Conservation (phyloP, 2,888 invertebrate species). For the Eupithecia pulchellata region DNA sequence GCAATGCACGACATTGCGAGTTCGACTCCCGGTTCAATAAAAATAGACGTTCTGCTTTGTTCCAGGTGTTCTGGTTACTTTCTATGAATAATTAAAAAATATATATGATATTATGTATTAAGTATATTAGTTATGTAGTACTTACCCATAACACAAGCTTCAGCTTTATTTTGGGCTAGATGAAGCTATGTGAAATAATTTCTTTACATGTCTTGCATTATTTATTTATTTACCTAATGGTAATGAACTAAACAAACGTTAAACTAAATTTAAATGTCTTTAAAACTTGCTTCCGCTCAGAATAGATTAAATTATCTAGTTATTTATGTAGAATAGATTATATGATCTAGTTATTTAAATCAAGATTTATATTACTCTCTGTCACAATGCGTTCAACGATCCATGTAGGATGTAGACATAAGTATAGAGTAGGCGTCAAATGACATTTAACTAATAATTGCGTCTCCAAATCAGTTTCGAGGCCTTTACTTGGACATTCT, state of each 20-base stretch:
- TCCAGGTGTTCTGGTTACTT: neutral
- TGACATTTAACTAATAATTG: conserved; percentile 20
- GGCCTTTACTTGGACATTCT: conserved; percentile 16
- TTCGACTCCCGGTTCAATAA: neutral
- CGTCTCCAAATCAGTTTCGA: conserved; percentile 21
- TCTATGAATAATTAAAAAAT: neutral
- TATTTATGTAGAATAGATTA: conserved; percentile 23
- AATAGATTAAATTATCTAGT: conserved; percentile 26
- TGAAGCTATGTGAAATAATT: neutral
- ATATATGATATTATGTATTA: no score
- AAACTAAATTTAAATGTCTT: neutral
- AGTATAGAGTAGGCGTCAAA: conserved; percentile 24
- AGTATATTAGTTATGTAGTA: neutral
- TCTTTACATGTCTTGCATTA: neutral
- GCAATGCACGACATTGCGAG: neutral
- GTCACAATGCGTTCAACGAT: conserved; percentile 11
- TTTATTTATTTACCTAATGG: neutral
- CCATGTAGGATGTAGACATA: conserved; percentile 19
- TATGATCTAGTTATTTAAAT: conserved; percentile 27
- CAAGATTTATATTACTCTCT: conserved; percentile 27
- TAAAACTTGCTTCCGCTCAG: conserved; percentile 2
- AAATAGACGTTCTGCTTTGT: neutral
- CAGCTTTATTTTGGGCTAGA: neutral
- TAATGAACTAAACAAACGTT: neutral
- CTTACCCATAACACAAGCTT: neutral